These are phyloP conservation scores for Dendrolimus kikuchii DNA, from an alignment of 1,140 invertebrate species.

Conservation along the genomic window DNA sequence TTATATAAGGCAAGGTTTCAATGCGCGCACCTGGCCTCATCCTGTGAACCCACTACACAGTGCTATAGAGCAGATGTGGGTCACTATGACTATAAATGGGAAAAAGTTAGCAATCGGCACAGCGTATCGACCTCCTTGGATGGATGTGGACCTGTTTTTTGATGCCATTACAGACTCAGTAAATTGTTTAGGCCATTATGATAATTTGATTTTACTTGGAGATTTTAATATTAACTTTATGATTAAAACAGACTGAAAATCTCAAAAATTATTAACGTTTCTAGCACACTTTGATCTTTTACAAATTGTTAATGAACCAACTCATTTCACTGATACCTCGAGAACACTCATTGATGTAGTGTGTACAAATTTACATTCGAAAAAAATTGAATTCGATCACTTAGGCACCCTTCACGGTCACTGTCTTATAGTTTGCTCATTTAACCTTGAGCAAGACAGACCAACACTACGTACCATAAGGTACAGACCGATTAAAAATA, in stretches of 20 bases:
- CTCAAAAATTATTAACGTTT: constrained; percentile 9
- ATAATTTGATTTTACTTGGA: constrained; percentile 11
- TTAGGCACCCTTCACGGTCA: constrained; percentile 7
- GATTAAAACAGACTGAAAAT: neutral
- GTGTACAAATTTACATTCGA: constrained; percentile 8
- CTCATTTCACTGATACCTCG: constrained; percentile 9
- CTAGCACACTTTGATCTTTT: constrained; percentile 2
- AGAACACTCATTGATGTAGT: constrained; percentile 14
- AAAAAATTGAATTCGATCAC: neutral
- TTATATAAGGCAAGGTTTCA: constrained; percentile 1
- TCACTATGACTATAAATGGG: constrained; percentile 6
- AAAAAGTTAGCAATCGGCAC: constrained; percentile 12
- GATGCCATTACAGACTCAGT: constrained; percentile 12
- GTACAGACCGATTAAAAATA: constrained; percentile 7
- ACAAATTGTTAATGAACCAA: constrained; percentile 10
- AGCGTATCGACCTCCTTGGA: constrained; percentile 14
- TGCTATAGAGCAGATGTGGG: constrained; percentile 19
- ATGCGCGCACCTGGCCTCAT: constrained; percentile 4
- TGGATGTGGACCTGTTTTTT: constrained; percentile 12
- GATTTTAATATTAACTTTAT: constrained; percentile 18
- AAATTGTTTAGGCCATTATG: constrained; percentile 5
- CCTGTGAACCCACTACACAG: constrained; percentile 1
- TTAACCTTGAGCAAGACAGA: constrained; percentile 8
- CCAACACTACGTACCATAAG: neutral
- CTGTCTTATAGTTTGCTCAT: constrained; percentile 6